These are phyloP conservation scores for Semotilus atromaculatus DNA, from an alignment of 2,797 vertebrate species.

Conservation along the genomic window DNA sequence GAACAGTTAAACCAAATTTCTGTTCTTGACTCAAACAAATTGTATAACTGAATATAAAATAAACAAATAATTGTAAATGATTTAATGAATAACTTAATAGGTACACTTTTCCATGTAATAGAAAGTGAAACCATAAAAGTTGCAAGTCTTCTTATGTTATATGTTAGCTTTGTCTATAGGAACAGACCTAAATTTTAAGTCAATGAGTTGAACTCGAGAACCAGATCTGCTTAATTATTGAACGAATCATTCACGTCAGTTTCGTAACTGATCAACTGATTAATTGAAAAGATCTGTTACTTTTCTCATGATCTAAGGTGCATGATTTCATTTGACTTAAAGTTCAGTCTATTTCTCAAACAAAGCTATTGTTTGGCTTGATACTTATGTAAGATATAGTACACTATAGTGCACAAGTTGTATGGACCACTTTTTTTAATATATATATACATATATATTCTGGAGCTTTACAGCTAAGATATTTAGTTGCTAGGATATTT, in stretches of 20 bases:
- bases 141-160: too few species aligned
- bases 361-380: slow-evolving; percentile 1
- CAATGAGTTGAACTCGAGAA: neutral
- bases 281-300: neutral
- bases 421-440: too few species aligned
- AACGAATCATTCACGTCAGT: neutral
- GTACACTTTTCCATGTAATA: neutral
- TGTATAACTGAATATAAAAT: neutral
- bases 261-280: neutral
- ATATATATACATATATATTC: too few species aligned
- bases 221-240: neutral
- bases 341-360: neutral
- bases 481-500: neutral
- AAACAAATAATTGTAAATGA: neutral
- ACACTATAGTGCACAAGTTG: neutral
- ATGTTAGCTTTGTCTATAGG: too few species aligned
- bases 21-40: neutral
- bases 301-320: neutral
- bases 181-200: neutral
- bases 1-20: neutral
- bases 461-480: neutral
- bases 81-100: neutral
- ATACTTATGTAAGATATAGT: neutral
- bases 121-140: neutral
- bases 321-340: neutral